phyloP scores from a whole-genome alignment of 92 coral and sea anemone genomes.

The Epizoanthus illoricatus region DNA sequence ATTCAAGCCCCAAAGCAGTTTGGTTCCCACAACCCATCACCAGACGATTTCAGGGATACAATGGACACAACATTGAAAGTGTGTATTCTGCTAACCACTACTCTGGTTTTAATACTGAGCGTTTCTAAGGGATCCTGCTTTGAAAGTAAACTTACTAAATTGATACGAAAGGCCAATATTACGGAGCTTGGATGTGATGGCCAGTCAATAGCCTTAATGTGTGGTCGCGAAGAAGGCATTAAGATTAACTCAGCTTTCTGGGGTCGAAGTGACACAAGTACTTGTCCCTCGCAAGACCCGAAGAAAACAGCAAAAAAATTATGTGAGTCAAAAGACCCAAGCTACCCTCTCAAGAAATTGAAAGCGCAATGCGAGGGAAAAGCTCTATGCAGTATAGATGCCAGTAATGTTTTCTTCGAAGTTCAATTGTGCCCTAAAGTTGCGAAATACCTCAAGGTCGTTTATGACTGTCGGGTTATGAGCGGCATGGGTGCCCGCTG shows the following conservation, averaged over 20 bases:
- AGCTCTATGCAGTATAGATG: conserved; percentile 64
- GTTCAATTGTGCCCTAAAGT: conserved; percentile 68
- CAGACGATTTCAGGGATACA: background rate
- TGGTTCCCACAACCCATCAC: background rate
- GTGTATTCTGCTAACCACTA: background rate
- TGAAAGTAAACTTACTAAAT: conserved; percentile 67
- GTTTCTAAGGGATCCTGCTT: conserved; percentile 29
- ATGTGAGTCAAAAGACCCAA: conserved; percentile 63
- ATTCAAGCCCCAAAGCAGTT: background rate
- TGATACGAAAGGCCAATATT: conserved; percentile 64
- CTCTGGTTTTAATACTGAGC: background rate
- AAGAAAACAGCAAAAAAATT: conserved; percentile 50
- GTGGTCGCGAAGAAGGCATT: conserved; percentile 77
- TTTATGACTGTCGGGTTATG: conserved; percentile 89
- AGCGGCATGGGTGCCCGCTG: conserved; percentile 79
- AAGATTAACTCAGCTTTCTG: conserved; percentile 90
- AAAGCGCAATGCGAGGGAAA: conserved; percentile 62
- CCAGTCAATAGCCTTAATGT: conserved; percentile 47
- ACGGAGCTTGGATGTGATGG: conserved; percentile 76
- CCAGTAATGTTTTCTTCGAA: conserved; percentile 79
- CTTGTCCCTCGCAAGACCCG: conserved; percentile 62
- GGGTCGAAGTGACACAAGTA: conserved; percentile 85
- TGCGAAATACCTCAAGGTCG: conserved; percentile 79
- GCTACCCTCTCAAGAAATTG: conserved; percentile 67
- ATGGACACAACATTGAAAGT: background rate